Percentiles rank a stretch among this genome's conserved stretches.
These are phyloP conservation scores for Tenthredo livida DNA, from an alignment of 2,888 invertebrate genomes.

Conservation along the genomic window DNA sequence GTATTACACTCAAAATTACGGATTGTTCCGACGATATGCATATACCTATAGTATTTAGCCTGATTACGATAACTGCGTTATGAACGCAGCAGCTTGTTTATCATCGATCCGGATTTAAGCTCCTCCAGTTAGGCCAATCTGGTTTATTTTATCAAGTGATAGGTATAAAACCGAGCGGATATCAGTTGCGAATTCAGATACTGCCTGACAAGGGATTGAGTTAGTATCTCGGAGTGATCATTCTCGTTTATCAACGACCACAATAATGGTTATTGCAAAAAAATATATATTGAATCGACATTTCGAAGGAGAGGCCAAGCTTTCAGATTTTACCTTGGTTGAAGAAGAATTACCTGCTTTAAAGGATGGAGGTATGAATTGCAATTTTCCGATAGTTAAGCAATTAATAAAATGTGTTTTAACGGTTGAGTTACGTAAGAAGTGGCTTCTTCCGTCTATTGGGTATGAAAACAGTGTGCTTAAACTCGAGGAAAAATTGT, in stretches of 20 bases:
- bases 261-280: constrained; percentile 80
- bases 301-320: constrained; percentile 85
- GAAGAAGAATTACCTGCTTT: constrained; percentile 85
- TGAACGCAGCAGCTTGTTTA: background rate
- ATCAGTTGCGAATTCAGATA: background rate
- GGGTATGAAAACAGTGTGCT: background rate
- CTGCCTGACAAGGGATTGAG: background rate
- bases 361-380: constrained; percentile 83
- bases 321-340: constrained; percentile 83
- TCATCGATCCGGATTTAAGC: background rate
- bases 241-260: background rate
- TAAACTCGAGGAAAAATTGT: background rate
- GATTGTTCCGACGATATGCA: too few species aligned
- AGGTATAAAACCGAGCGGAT: background rate
- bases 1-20: too few species aligned
- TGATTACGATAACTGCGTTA: background rate
- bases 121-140: background rate
- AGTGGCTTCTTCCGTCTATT: background rate
- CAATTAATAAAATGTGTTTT: background rate
- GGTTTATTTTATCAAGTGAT: background rate
- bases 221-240: background rate
- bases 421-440: background rate
- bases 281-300: constrained; percentile 84
- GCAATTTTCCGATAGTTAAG: background rate
- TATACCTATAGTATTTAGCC: background rate